Conservation (phyloP, 2,113 vertebrate genomes). For the Eulemur rufifrons region DNA sequence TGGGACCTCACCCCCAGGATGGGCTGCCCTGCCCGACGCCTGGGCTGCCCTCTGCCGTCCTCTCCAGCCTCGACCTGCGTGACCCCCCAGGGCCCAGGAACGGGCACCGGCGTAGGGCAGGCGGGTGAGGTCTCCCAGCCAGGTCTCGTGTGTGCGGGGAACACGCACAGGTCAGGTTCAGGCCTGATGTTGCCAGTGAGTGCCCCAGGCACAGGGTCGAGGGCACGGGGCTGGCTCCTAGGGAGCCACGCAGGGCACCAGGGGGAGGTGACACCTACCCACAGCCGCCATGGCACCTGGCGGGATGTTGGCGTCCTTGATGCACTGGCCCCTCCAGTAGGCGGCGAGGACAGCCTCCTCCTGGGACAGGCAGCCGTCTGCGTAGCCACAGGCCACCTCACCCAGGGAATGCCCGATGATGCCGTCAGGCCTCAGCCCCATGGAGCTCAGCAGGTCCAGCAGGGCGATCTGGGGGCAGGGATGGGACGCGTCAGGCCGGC, state of each 20-base stretch:
- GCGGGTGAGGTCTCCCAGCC: background rate
- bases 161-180: no score
- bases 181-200: background rate
- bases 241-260: accelerated
- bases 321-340: constrained; percentile 95
- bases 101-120: background rate
- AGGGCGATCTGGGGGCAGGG: constrained; percentile 89
- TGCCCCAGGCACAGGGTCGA: background rate
- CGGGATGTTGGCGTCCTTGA: constrained; percentile 93
- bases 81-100: background rate
- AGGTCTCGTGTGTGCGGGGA: no score
- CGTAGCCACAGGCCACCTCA: constrained; percentile 97
- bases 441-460: constrained; percentile 91
- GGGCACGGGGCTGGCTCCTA: background rate
- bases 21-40: no score
- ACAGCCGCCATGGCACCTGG: constrained; percentile 96
- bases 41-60: background rate
- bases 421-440: constrained; percentile 93
- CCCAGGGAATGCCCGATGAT: constrained; percentile 97
- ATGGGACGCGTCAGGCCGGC: accelerated
- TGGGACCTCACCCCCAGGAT: background rate
- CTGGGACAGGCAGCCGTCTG: constrained; percentile 92
- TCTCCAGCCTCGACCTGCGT: no score
- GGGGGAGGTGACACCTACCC: constrained; percentile 84
- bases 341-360: constrained; percentile 91